Evolutionary conservation across 2,888 invertebrate genomes (phyloP), one percentile per base, ranked within the genome.

Genomic region (Tubulanus polymorphus): DNA sequence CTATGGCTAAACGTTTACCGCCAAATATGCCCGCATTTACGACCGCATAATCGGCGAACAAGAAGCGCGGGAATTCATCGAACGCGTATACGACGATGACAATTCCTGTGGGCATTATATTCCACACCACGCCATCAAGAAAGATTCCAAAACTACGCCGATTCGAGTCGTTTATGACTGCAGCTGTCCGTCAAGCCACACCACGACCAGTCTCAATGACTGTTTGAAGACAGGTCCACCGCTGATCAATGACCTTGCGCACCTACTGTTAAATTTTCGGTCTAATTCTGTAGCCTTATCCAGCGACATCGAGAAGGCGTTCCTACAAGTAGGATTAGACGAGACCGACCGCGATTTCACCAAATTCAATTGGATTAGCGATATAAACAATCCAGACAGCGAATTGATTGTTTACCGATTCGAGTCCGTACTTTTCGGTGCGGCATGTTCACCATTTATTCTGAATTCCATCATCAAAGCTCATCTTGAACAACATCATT

Each of bases 241-340:
- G 6, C 20, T 48, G 26, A 20, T 56, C 8, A 63, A 62, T 50
- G 61, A 61, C 29, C 28, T 61, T 1, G 52, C 61, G 25, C 37
- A 46, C 6, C 35, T 62, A 15, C 37, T 64, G 2, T n/a, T 59
- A 2, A 35, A 56, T 1, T 65, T 63, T 41, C 49, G 63, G 10
- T 2, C 41, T 18, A 20, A 59, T 15, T 37, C 37, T 37, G 20
- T 59, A 59, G 37, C 45, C 6, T 15, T 41, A 3, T 8, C 15
- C 41, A 15, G 6, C 6, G 41, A 41, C 15, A 41, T 41, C 15
- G 41, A 41, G 41, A 41, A 41, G 15, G 41, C 41, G 3, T 41
- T 41, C 15, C 15, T 41, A 5, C 18, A 15, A 8, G 23, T 41
- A 8, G 15, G 6, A 5, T 15, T 41, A 5, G 41, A 41, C 15